phyloP scores from a whole-genome alignment of 2,797 vertebrate species.

The Hoplostethus atlanticus region DNA sequence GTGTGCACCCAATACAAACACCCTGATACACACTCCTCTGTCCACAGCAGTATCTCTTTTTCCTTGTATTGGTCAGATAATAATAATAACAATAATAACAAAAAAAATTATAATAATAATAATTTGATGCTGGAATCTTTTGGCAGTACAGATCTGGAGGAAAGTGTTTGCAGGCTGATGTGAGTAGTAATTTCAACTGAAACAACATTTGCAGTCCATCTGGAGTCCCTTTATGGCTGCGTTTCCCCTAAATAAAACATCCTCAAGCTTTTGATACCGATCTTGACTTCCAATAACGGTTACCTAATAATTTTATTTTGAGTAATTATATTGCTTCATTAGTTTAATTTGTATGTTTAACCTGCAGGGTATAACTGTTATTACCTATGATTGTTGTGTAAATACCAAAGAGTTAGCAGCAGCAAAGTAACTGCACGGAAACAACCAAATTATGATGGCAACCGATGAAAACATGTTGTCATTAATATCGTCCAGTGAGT shows the following conservation, averaged over 20 bases:
- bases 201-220: constrained; percentile 32
- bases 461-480: constrained; percentile 54
- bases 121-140: neutral
- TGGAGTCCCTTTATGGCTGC: constrained; percentile 40
- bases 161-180: constrained; percentile 8
- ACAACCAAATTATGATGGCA: constrained; percentile 36
- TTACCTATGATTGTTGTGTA: constrained; percentile 44
- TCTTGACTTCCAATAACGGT: constrained; percentile 32
- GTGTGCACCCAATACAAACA: neutral
- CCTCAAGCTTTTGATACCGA: constrained; percentile 24
- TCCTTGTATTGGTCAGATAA: neutral
- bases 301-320: constrained; percentile 49
- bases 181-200: constrained; percentile 15
- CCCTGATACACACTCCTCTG: neutral
- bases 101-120: no score
- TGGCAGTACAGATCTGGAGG: neutral
- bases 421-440: constrained; percentile 33
- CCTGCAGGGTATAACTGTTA: constrained; percentile 40
- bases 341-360: constrained; percentile 62
- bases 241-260: constrained; percentile 38
- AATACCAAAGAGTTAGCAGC: constrained; percentile 21
- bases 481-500: constrained; percentile 50
- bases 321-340: constrained; percentile 54
- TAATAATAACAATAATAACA: neutral
- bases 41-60: neutral